Base-by-base conservation (phyloP, 2,113 vertebrate species). In the Platichthys flesus region DNA sequence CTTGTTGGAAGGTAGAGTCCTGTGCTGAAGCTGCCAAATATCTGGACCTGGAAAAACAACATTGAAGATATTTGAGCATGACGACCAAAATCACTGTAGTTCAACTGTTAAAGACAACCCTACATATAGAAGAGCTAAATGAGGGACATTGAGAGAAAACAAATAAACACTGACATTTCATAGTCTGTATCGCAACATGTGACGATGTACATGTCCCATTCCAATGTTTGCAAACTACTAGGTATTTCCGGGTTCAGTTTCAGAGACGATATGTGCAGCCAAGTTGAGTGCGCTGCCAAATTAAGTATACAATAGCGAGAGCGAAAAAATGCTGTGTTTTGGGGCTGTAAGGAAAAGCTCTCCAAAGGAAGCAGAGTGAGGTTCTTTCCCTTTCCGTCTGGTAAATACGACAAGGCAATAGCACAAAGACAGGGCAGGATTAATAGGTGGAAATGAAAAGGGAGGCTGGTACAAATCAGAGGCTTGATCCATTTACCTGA, bases 11-110 rank as follows among this genome's bases (percentile, higher is more conserved):
- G 96, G 89, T 99, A 99, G 82, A 99, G 96, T 40, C 97, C 97
- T 68, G 98, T 99, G 88, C 97, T 98, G 91, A 99, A 98, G 94
- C 97, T 99, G 93, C 98, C 98, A 92, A 98, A 99, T 93, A 99
- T 97, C 88, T 98, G 97, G 57, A 99, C 97, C 97, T 99, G 85
- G 5, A 93, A 78, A 87, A 87, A 67, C 6, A 65, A 67, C 20
- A 18, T 21, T 63, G 2, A n/a, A 40, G 9, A 71, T 31, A 57
- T 35, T 28, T 55, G 23, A 52, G 49, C 37, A 61, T 0, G 0
- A 24, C 4, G 20, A 55, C 1, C 4, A 69, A 57, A 64, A 40
- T 61, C 35, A 20, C 15, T 47, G 37, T 16, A 23, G 45, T 28
- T 78, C 20, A 12, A 45, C 13, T 16, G 21, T 49, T 42, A 20